A percentile compares a stretch with the other conserved stretches of the same genome.
Evolutionary conservation across 2,797 vertebrate species (phyloP).

Genomic region (Loriculus beryllinus): DNA sequence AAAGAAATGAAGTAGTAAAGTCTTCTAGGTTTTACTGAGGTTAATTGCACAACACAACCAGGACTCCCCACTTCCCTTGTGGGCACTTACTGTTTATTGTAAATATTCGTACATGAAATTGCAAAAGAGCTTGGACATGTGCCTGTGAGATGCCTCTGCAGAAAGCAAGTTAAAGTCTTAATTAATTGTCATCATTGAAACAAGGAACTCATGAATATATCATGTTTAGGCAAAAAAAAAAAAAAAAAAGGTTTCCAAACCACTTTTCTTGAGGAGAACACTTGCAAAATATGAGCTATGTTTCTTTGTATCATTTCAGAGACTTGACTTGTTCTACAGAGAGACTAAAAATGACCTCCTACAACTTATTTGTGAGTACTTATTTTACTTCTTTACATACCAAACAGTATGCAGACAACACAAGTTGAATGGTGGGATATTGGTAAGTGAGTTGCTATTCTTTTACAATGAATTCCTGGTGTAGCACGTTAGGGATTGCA

Average conservation of each 20-base stretch:
- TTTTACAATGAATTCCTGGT: background rate
- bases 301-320: background rate
- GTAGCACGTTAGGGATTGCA: background rate
- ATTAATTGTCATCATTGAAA: background rate
- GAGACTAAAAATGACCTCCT: background rate
- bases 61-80: background rate
- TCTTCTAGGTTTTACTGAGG: background rate
- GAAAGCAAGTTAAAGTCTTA: constrained; percentile 43
- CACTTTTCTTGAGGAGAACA: background rate
- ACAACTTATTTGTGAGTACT: background rate
- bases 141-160: background rate
- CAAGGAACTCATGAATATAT: background rate
- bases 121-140: background rate
- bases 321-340: background rate
- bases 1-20: background rate
- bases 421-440: background rate
- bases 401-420: background rate
- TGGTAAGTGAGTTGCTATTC: background rate
- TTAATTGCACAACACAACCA: background rate
- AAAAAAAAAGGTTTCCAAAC: background rate
- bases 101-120: background rate
- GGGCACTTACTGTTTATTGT: background rate
- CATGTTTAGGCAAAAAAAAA: background rate
- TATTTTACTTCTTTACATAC: background rate
- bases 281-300: background rate